Evolutionary conservation across 2,888 invertebrate species (phyloP).

Genomic region (Rhagonycha fulva): DNA sequence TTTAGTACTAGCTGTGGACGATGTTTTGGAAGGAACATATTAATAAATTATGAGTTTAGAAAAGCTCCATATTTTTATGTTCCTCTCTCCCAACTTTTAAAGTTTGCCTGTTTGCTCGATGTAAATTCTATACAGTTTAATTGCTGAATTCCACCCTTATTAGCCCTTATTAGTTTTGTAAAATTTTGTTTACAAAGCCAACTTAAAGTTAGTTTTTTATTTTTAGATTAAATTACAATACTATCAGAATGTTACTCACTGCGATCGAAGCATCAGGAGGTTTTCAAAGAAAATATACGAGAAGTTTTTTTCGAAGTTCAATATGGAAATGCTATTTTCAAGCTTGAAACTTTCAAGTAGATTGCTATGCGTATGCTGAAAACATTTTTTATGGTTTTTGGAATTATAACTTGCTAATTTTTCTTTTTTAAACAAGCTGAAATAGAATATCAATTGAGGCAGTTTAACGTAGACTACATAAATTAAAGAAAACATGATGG

Average conservation of each 20-base stretch:
- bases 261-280: not conserved
- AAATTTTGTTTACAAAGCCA: not conserved
- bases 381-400: not conserved
- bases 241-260: not conserved
- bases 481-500: not conserved
- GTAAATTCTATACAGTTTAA: not conserved
- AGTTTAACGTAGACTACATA: not conserved
- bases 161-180: not conserved
- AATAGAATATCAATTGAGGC: not conserved
- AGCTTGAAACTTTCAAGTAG: not conserved
- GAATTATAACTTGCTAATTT: not conserved
- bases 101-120: not conserved
- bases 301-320: not conserved
- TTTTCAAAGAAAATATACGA: not conserved
- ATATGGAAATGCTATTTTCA: not conserved
- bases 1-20: not conserved
- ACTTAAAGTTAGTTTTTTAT: not conserved
- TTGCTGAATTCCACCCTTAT: not conserved
- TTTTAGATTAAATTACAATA: not conserved
- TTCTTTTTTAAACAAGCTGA: not conserved
- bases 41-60: too few relatives aligned
- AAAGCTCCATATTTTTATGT: too few relatives aligned
- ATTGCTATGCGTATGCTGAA: not conserved
- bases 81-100: too few relatives aligned
- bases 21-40: not conserved